Evolutionary conservation across 2,113 vertebrate genomes (phyloP), one percentile per base, ranked within the genome.

Genomic region (Syngnathus typhle): DNA sequence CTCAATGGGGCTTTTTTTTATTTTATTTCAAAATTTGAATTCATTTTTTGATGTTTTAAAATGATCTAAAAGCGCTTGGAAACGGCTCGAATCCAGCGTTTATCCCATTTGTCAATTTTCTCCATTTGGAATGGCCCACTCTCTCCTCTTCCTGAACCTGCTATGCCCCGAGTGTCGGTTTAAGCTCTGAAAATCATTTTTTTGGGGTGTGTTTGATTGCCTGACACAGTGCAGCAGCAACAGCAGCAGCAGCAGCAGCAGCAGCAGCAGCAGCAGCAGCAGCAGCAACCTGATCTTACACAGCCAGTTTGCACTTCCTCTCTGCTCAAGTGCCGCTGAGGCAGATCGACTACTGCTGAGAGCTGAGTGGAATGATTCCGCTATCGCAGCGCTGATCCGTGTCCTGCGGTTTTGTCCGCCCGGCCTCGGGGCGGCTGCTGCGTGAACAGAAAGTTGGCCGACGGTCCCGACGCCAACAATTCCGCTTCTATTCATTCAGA

Each of bases 361-460:
- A 70, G 60, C 32, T 60, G 59, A 77, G 65, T 67, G 76, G 69
- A 84, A 73, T 74, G 56, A 72, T 61, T 73, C 69, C 47, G 18
- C 70, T 75, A 71, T 82, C 79, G 72, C 54, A 46, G 44, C 58
- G 65, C 55, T 70, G 70, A 81, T 79, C 77, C 60, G 55, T 55
- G 70, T 73, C 68, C 68, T 62, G 82, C 36, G 75, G 81, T 78
- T 80, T 79, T 32, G 51, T 67, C 64, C 70, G 39, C 13, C 41
- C 60, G 51, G 63, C 70, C 71, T 44, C 67, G 21, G 67, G 62
- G 70, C 67, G 72, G 60, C 70, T 71, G 64, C 65, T 18, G 63
- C 43, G 43, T 78, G 81, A 86, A 62, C 79, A 81, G 63, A 65
- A 74, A 80, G 63, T 58, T 84, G 82, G 82, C 78, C 12, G 51